Conservation (phyloP, 2,797 vertebrate species). For the Pelodytes ibericus region DNA sequence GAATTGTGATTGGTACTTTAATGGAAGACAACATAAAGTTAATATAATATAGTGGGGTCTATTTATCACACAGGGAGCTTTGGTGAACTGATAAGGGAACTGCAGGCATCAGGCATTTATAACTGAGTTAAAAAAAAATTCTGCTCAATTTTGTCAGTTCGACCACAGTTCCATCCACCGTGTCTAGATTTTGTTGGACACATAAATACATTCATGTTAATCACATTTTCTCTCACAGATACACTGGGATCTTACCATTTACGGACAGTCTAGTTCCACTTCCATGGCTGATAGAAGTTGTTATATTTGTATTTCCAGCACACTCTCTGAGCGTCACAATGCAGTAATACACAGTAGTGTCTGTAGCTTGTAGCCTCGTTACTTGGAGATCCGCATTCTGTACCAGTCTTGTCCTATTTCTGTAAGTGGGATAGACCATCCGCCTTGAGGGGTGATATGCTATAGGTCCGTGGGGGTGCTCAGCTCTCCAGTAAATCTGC, state of each 20-base stretch:
- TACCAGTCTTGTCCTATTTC: background rate
- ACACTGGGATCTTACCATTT: background rate
- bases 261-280: background rate
- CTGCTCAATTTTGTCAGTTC: too few species aligned
- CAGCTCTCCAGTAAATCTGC: conserved; percentile 3
- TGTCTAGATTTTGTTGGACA: too few species aligned
- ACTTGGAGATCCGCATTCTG: background rate
- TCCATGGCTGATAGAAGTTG: background rate
- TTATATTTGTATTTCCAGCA: background rate
- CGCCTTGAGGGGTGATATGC: conserved; percentile 8
- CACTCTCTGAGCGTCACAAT: background rate
- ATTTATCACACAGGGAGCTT: too few species aligned
- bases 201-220: too few species aligned
- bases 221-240: too few species aligned
- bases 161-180: too few species aligned
- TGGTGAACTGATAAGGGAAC: too few species aligned
- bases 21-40: too few species aligned
- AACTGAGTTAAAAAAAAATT: too few species aligned
- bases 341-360: conserved; percentile 1
- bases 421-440: conserved; percentile 28
- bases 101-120: too few species aligned
- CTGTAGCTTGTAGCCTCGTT: background rate
- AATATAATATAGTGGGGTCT: too few species aligned
- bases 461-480: background rate
- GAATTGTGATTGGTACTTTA: too few species aligned